Conservation (phyloP, 2,797 vertebrate species). For the Chelonia mydas region DNA sequence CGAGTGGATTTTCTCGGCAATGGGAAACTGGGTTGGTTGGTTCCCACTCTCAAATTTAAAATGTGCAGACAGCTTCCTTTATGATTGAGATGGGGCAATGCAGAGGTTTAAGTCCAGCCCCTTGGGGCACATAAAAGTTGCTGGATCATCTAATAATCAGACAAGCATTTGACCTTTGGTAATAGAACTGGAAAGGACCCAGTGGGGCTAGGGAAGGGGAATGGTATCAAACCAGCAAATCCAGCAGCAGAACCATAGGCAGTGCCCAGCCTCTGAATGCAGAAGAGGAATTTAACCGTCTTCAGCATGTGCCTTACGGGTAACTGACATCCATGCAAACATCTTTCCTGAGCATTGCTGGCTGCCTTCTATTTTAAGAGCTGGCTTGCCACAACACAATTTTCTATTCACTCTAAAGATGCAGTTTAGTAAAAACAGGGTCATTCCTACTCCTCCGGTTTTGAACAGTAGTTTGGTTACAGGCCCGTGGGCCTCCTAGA, state of each 20-base stretch:
- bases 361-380: constrained; percentile 72
- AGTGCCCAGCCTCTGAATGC: constrained; percentile 15
- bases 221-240: constrained; percentile 4
- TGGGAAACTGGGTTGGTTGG: not conserved
- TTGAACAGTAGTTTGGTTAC: not conserved
- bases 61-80: not conserved
- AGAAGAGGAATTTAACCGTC: constrained; percentile 54
- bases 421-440: constrained; percentile 57
- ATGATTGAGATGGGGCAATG: not conserved
- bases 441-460: constrained; percentile 43
- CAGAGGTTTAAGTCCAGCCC: not conserved
- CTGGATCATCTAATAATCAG: not conserved
- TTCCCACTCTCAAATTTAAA: not conserved
- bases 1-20: not conserved
- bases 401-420: constrained; percentile 44
- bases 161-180: not conserved
- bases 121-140: not conserved
- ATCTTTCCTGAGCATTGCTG: constrained; percentile 53
- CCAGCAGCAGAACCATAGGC: not conserved
- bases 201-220: not conserved
- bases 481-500: not conserved
- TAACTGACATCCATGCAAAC: constrained; percentile 43
- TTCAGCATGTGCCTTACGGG: constrained; percentile 37
- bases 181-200: not conserved
- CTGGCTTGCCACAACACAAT: constrained; percentile 62